Evolutionary conservation across 2,888 invertebrate species (phyloP).

Genomic region (Ornithoptera priamus): DNA sequence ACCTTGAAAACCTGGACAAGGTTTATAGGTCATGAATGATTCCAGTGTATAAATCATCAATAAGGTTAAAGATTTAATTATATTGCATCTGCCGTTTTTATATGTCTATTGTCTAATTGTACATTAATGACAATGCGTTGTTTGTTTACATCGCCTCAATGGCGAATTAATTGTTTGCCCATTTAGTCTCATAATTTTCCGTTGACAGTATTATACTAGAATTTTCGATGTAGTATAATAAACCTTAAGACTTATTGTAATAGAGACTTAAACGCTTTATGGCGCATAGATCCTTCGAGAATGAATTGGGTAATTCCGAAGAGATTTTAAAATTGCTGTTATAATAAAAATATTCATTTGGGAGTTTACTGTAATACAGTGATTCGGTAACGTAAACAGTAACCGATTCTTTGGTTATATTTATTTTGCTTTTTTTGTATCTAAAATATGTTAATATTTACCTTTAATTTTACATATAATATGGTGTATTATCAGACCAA

Average conservation of each 20-base stretch:
- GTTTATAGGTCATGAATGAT: too few relatives aligned
- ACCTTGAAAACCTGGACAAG: too few relatives aligned
- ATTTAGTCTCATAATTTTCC: slow-evolving; percentile 22
- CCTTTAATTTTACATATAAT: too few relatives aligned
- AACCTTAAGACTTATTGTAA: neutral
- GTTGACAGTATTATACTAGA: slow-evolving; percentile 4
- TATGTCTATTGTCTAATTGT: neutral
- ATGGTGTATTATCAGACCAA: too few relatives aligned
- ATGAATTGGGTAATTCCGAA: slow-evolving; percentile 13
- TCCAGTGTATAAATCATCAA: neutral
- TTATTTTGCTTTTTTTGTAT: too few relatives aligned
- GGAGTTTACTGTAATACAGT: neutral
- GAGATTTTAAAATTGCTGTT: neutral
- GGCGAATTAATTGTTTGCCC: slow-evolving; percentile 16
- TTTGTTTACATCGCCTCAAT: slow-evolving; percentile 21
- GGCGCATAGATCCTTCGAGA: slow-evolving; percentile 5
- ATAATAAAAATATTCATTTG: neutral
- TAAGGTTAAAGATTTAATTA: neutral
- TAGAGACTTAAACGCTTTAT: neutral
- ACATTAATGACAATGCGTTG: slow-evolving; percentile 19
- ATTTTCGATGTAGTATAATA: slow-evolving; percentile 4
- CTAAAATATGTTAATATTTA: too few relatives aligned
- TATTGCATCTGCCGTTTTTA: neutral
- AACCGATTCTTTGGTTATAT: too few relatives aligned
- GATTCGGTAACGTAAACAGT: too few relatives aligned